A percentile compares a stretch with the other conserved stretches of the same genome.
These are phyloP conservation scores for Philereme transversata DNA, from an alignment of 2,888 invertebrate species.

Conservation along the genomic window DNA sequence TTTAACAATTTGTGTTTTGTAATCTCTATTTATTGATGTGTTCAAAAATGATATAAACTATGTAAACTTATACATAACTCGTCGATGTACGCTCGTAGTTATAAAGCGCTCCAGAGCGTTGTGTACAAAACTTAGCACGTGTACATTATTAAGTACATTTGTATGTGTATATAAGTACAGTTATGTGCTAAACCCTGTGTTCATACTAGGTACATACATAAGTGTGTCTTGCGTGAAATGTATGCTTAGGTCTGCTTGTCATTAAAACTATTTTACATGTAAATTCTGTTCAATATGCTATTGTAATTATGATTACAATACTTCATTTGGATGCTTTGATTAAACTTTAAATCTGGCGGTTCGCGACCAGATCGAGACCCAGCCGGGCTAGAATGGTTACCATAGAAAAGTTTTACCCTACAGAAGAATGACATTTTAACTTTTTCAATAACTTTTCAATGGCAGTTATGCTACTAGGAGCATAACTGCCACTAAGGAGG, in stretches of 20 bases:
- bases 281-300: too few relatives aligned
- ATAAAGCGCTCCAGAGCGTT: conserved; percentile 24
- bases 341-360: too few relatives aligned
- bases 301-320: too few relatives aligned
- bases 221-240: neutral
- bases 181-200: conserved; percentile 23
- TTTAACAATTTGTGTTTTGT: conserved; percentile 48
- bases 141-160: conserved; percentile 45
- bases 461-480: too few relatives aligned
- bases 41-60: conserved; percentile 51
- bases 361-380: too few relatives aligned
- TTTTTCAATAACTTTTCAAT: too few relatives aligned
- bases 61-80: conserved; percentile 43
- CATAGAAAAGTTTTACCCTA: too few relatives aligned
- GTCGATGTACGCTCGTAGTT: conserved; percentile 50
- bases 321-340: too few relatives aligned
- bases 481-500: too few relatives aligned
- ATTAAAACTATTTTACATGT: too few relatives aligned
- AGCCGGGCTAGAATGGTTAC: too few relatives aligned
- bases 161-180: conserved; percentile 4
- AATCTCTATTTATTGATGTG: conserved; percentile 63
- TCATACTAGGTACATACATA: conserved; percentile 8
- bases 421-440: too few relatives aligned
- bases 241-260: conserved; percentile 1
- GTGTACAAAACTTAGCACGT: conserved; percentile 67